Evolutionary conservation across 2,113 vertebrate genomes (phyloP), one percentile per base, ranked within the genome.

Genomic region (Cettia cetti): DNA sequence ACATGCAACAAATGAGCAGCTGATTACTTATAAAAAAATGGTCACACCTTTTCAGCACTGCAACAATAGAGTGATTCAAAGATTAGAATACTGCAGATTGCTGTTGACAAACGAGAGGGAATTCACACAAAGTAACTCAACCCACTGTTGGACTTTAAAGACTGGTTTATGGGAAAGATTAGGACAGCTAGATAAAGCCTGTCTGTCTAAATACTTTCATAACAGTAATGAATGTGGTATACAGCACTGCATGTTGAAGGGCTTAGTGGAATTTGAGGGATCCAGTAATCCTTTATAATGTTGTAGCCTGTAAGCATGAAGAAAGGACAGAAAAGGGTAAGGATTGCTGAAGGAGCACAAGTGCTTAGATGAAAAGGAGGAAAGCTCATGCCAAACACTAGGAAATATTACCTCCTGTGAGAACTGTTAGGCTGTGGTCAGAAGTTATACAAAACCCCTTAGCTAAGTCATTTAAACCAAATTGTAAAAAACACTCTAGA

Each of bases 371-470:
- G 81, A 91, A 95, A 95, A 82, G 81, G 50, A 91, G 59, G 42
- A 92, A 85, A 77, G 50, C 74, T 92, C 27, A 47, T 65, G 82
- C 63, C 94, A 92, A 96, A 74, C 84, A 71, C 96, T 65, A 88
- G 90, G 92, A 94, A 94, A 89, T 35, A 94, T 35, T 82, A 80
- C 13, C 89, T 83, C 88, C 86, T 85, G 66, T 94, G 69, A 89
- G 85, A 90, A 90, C 82, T 82, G 71, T 82, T 90, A 75, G 75
- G 42, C 59, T 97, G 82, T 60, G 78, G 79, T 60, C 70, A 93
- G 82, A 91, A 92, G 66, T 90, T 74, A 61, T 78, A 96, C 93
- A 97, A 97, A 83, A 45, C 54, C 68, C 45, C 20, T 89, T 78
- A 71, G 61, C 93, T 89, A 66, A 75, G 64, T 93, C 69, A 86